phyloP scores from a whole-genome alignment of 2,113 vertebrate genomes.

The Nibea albiflora region DNA sequence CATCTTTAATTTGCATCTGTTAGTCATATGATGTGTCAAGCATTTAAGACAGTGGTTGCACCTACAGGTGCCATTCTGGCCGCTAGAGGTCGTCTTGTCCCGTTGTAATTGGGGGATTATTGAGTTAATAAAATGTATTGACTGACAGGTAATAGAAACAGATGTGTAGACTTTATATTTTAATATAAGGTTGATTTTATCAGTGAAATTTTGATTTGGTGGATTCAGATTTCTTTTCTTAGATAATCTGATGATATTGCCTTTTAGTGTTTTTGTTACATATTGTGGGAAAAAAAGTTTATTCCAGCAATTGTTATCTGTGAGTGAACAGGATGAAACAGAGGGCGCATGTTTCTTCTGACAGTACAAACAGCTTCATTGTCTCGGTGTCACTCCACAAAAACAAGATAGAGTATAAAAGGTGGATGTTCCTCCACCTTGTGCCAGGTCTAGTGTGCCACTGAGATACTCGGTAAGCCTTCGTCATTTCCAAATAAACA shows the following conservation, averaged over 20 bases:
- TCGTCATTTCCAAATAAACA: conserved; percentile 81
- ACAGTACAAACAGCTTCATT: conserved; percentile 38
- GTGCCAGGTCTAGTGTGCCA: conserved; percentile 59
- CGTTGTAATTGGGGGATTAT: conserved; percentile 8
- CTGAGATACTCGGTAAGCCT: conserved; percentile 63
- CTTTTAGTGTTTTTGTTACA: conserved; percentile 17
- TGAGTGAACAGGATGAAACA: conserved; percentile 55
- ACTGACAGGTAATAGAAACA: conserved; percentile 13
- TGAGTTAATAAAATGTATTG: conserved; percentile 22
- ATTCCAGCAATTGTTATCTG: conserved; percentile 57
- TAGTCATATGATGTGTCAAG: neutral
- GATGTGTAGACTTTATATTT: neutral
- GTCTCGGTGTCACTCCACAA: conserved; percentile 54
- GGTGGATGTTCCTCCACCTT: conserved; percentile 76
- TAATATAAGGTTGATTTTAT: neutral
- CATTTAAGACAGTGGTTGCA: neutral
- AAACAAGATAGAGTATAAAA: conserved; percentile 62
- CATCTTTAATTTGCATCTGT: conserved; percentile 1
- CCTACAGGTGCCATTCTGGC: conserved; percentile 13
- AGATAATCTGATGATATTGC: neutral
- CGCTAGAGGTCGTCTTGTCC: conserved; percentile 67
- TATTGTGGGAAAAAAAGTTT: conserved; percentile 32
- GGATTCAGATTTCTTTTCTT: neutral
- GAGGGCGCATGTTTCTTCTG: conserved; percentile 58
- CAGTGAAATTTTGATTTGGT: neutral